Percentiles rank a stretch among this genome's conserved stretches.
phyloP scores from a whole-genome alignment of 2,797 vertebrate genomes.

The Myotis pilosus region DNA sequence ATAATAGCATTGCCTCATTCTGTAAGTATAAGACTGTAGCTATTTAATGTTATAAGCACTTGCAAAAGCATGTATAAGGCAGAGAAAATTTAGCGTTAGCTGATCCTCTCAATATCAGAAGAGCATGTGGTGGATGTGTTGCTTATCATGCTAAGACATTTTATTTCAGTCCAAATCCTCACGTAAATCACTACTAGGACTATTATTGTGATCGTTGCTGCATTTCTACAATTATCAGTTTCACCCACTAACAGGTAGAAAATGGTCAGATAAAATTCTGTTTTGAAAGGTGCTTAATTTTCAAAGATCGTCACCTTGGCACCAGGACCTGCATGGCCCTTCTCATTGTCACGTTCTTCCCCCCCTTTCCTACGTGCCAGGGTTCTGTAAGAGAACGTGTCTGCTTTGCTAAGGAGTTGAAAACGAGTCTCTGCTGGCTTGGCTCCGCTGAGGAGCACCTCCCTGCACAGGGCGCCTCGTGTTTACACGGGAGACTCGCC shows the following conservation, averaged over 20 bases:
- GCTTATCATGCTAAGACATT: neutral
- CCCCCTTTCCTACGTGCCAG: neutral
- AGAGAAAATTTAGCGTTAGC: neutral
- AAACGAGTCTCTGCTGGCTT: neutral
- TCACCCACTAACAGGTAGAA: neutral
- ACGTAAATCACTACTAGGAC: neutral
- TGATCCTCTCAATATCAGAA: neutral
- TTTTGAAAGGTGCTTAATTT: neutral
- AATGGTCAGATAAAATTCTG: neutral
- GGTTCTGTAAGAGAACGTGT: neutral
- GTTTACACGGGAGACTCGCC: neutral
- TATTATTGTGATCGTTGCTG: neutral
- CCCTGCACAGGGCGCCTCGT: neutral
- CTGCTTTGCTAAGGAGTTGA: neutral
- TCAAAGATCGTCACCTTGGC: neutral
- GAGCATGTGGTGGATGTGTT: neutral
- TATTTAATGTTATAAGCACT: neutral
- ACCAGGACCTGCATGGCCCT: neutral
- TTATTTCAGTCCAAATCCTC: neutral
- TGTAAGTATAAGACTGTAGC: neutral
- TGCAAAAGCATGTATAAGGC: neutral
- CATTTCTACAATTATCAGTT: neutral
- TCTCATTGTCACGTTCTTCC: neutral
- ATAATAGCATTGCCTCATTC: neutral
- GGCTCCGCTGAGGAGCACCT: neutral